Evolutionary conservation across 2,888 invertebrate species (phyloP), one percentile per base, ranked within the genome.

Genomic region (Pemphredon lugubris): DNA sequence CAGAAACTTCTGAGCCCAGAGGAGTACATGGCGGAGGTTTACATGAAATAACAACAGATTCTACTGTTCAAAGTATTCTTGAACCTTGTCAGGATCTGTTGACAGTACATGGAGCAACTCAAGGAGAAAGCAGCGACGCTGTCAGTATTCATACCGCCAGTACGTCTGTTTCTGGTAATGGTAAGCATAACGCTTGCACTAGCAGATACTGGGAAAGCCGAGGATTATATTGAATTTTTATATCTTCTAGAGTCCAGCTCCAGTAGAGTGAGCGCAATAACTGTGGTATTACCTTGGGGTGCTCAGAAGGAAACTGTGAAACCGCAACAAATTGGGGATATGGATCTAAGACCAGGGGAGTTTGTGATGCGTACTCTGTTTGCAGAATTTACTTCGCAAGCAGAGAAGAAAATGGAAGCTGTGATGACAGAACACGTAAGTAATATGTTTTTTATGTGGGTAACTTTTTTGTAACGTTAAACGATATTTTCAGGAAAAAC

Each of bases 291-390:
- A 60, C 97, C 97, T 23, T 97, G 97, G 97, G 96, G 96, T 45
- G 93, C 94, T 3, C 93, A 94, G 83, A 95, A 95, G 86, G 95
- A 95, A 74, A 89, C 89, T 7, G 85, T 89, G 7, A 88, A 83
- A 64, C 84, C 86, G 0, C 89, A 90, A 71, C 86, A 90, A 82
- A 82, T 87, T 26, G 89, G 85, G 73, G 94, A 95, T 85, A 92
- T 93, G 82, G 93, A 94, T 83, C 90, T 95, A 13, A 92, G 96
- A 65, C 97, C 97, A 0, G 99, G 99, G 9, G 98, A 99, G 90
- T 98, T 96, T 90, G 97, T 99, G 0, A 97, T 99, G 95, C 93
- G 98, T 68, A 95, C 97, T 44, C 92, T 99, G 1, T 98, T 99
- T 88, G 94, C 97, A 0, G 98, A 99, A 90, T 98, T 99, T 86